phyloP scores from a whole-genome alignment of 92 coral and sea anemone genomes.

The Actinernus sp. region DNA sequence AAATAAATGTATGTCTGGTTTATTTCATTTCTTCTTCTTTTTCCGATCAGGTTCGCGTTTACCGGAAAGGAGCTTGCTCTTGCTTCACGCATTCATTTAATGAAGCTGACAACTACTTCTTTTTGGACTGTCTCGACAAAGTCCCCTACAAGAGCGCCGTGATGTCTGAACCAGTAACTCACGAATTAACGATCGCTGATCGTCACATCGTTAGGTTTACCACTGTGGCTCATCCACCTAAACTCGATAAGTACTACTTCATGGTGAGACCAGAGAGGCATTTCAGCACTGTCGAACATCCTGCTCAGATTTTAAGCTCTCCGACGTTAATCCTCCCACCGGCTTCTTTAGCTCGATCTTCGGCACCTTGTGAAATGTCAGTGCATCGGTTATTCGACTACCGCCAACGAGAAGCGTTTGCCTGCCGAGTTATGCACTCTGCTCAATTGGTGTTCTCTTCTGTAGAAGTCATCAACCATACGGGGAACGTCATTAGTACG shows the following conservation, averaged over 20 bases:
- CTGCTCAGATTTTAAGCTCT: conserved; percentile 35
- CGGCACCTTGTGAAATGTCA: conserved; percentile 45
- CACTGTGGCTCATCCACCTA: conserved; percentile 35
- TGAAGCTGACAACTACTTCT: background rate
- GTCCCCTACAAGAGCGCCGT: conserved; percentile 8
- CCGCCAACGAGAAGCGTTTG: conserved; percentile 26
- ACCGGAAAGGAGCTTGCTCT: background rate
- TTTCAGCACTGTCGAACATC: conserved; percentile 22
- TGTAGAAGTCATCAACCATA: conserved; percentile 62
- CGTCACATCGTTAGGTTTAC: conserved; percentile 25
- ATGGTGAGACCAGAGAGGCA: conserved; percentile 27
- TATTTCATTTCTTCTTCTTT: too few species aligned
- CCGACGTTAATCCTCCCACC: conserved; percentile 61
- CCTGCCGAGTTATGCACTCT: conserved; percentile 74
- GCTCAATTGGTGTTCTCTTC: conserved; percentile 64
- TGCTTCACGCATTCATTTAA: conserved; percentile 2
- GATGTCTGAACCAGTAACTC: conserved; percentile 25
- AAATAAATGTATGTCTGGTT: too few species aligned
- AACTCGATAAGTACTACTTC: conserved; percentile 24
- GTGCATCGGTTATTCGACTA: conserved; percentile 48
- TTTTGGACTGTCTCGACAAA: conserved; percentile 4
- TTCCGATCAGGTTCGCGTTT: conserved; percentile 1
- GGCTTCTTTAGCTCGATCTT: conserved; percentile 24
- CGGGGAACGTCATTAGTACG: conserved; percentile 58
- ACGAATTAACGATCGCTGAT: conserved; percentile 2